phyloP scores from a whole-genome alignment of 2,113 vertebrate species.

The crab-eating macaque (Macaca fascicularis) region DNA sequence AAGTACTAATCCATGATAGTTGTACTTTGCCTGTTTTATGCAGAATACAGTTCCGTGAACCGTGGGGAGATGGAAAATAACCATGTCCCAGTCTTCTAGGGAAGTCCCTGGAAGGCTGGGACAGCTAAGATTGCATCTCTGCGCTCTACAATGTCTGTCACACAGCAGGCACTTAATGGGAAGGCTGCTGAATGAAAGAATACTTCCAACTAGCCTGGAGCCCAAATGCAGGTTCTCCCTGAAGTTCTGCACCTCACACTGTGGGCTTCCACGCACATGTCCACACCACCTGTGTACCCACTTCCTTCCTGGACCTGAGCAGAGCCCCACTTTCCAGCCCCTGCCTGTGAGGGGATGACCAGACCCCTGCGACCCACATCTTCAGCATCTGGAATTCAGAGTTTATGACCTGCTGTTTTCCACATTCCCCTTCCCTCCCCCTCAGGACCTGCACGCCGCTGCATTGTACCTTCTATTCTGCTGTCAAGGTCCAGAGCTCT shows the following conservation, averaged over 20 bases:
- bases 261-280: fast-evolving
- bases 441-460: too few relatives aligned
- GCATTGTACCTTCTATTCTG: too few relatives aligned
- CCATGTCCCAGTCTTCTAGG: too few relatives aligned
- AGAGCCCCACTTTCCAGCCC: too few relatives aligned
- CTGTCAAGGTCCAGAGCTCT: too few relatives aligned
- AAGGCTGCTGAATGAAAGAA: not conserved
- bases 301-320: not conserved
- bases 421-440: too few relatives aligned
- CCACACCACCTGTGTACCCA: fast-evolving
- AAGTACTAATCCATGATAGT: not conserved
- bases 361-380: too few relatives aligned
- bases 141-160: not conserved
- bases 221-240: not conserved
- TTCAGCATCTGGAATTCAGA: not conserved
- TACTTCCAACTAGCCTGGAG: not conserved
- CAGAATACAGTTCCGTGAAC: not conserved
- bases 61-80: not conserved
- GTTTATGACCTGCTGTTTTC: not conserved
- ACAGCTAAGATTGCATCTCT: not conserved
- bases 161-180: not conserved
- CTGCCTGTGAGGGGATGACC: not conserved
- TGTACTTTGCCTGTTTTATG: not conserved
- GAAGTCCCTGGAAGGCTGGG: too few relatives aligned
- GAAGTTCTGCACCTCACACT: not conserved